Evolutionary conservation across 2,888 invertebrate genomes (phyloP).

Genomic region (Deilephila elpenor): DNA sequence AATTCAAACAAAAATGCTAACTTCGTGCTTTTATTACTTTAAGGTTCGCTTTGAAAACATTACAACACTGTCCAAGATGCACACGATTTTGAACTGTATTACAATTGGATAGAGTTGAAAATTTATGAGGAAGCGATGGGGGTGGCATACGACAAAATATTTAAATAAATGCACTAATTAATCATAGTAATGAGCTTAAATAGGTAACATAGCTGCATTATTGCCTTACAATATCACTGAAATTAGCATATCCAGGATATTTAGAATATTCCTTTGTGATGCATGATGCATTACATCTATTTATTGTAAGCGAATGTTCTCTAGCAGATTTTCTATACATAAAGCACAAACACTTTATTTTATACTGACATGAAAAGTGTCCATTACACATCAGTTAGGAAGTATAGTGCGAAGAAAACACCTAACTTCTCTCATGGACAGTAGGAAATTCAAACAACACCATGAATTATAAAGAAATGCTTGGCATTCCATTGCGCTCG

Average conservation of each 20-base stretch:
- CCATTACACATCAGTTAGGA: no score
- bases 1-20: slow-evolving; percentile 75
- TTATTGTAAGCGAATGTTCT: no score
- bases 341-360: no score
- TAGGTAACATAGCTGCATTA: slow-evolving; percentile 8
- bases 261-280: neutral
- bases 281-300: neutral
- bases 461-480: no score
- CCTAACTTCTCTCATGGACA: no score
- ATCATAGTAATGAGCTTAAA: slow-evolving; percentile 24
- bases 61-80: neutral
- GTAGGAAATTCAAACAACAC: no score
- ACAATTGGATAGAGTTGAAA: neutral
- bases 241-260: slow-evolving; percentile 8
- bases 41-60: neutral
- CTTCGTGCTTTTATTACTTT: slow-evolving; percentile 63
- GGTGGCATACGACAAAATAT: neutral
- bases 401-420: no score
- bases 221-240: neutral
- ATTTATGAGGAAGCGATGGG: neutral
- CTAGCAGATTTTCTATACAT: no score
- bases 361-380: no score
- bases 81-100: slow-evolving; percentile 36
- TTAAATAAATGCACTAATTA: slow-evolving; percentile 27
- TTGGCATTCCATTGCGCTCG: no score